phyloP scores from a whole-genome alignment of 2,888 invertebrate genomes.

The Erebia epiphron region DNA sequence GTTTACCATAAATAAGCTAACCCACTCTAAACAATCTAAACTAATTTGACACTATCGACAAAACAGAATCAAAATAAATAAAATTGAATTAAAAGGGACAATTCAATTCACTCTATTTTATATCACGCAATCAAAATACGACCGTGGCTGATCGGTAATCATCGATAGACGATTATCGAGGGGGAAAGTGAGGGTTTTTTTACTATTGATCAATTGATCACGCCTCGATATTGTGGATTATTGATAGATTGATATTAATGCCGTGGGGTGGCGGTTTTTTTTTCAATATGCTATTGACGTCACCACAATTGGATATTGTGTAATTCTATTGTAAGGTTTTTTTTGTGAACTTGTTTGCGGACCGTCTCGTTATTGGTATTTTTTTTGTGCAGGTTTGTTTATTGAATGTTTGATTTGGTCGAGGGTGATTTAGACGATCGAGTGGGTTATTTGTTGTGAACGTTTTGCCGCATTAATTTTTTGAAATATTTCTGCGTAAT shows the following conservation, averaged over 20 bases:
- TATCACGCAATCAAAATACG: conserved; percentile 65
- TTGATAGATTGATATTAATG: conserved; percentile 81
- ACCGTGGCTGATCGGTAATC: conserved; percentile 59
- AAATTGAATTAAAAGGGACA: conserved; percentile 49
- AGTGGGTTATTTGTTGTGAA: conserved; percentile 28
- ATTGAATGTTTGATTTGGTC: conserved; percentile 48
- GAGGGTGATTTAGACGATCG: conserved; percentile 46
- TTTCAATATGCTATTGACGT: conserved; percentile 68
- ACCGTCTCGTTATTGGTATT: conserved; percentile 56
- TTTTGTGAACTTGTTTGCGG: conserved; percentile 61
- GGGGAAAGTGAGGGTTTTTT: conserved; percentile 60
- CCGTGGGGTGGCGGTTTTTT: conserved; percentile 67
- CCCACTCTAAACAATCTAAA: conserved; percentile 7
- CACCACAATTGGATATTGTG: conserved; percentile 76
- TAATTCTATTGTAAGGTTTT: conserved; percentile 63
- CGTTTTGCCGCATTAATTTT: conserved; percentile 29
- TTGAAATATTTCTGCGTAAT: conserved; percentile 10
- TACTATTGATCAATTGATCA: conserved; percentile 76
- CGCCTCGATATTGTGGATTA: conserved; percentile 76
- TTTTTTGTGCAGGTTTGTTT: conserved; percentile 47
- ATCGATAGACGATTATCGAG: conserved; percentile 67
- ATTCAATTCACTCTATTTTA: conserved; percentile 67
- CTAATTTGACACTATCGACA: conserved; percentile 30
- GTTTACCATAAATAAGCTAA: conserved; percentile 13
- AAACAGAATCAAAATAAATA: conserved; percentile 49